A percentile compares a stretch with the other conserved stretches of the same genome.
Evolutionary conservation across 2,113 vertebrate genomes (phyloP).

Genomic region (Ginglymostoma cirratum): DNA sequence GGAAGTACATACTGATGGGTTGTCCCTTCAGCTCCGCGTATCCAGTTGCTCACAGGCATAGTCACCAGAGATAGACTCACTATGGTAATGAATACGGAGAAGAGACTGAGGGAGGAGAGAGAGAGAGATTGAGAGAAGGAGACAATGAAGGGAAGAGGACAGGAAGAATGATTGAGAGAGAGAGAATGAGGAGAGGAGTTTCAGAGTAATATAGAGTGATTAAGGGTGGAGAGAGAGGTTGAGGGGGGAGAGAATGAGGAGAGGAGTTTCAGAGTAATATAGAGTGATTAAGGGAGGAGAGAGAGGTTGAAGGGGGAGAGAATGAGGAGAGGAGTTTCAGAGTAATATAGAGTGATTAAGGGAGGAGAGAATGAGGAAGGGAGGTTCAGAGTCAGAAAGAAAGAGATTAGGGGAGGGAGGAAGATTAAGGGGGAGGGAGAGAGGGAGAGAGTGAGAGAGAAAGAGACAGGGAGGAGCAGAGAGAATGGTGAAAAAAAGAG

Average conservation of each 20-base stretch:
- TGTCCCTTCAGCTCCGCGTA: not conserved
- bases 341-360: not conserved
- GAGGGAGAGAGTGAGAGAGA: not conserved
- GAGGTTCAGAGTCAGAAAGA: not conserved
- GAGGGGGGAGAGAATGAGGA: not conserved
- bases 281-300: not conserved
- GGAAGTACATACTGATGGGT: not conserved
- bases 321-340: too few relatives aligned
- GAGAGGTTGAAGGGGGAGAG: too few relatives aligned
- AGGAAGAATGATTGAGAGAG: not conserved
- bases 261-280: not conserved
- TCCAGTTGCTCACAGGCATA: not conserved
- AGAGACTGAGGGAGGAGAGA: not conserved
- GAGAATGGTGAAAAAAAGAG: not conserved
- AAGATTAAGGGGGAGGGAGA: not conserved
- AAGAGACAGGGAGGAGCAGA: not conserved
- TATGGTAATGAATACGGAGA: not conserved
- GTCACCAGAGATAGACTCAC: not conserved
- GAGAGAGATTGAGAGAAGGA: not conserved
- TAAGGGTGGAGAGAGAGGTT: too few relatives aligned
- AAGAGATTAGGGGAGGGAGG: not conserved
- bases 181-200: too few relatives aligned
- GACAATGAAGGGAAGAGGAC: not conserved
- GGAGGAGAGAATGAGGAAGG: not conserved
- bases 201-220: not conserved